phyloP scores from a whole-genome alignment of 1,140 invertebrate species.

The Ips typographus region DNA sequence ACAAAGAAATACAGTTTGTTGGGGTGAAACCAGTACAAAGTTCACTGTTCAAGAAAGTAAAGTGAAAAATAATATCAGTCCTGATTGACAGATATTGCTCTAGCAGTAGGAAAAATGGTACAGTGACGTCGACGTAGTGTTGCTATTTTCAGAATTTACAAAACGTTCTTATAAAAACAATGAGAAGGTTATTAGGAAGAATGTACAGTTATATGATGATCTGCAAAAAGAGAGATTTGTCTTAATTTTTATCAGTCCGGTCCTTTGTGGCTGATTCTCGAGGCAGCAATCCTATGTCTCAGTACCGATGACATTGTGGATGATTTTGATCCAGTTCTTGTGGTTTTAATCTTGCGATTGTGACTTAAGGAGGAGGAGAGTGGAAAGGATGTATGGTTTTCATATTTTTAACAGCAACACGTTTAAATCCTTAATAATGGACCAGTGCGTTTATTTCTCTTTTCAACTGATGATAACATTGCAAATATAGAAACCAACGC shows the following conservation, averaged over 20 bases:
- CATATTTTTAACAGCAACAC: slow-evolving; percentile 49
- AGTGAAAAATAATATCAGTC: slow-evolving; percentile 38
- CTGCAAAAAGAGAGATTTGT: slow-evolving; percentile 38
- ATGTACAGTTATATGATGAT: slow-evolving; percentile 48
- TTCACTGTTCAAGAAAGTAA: slow-evolving; percentile 34
- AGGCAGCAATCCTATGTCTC: slow-evolving; percentile 17
- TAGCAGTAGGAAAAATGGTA: slow-evolving; percentile 23
- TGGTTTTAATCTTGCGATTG: slow-evolving; percentile 37
- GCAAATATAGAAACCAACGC: slow-evolving; percentile 15
- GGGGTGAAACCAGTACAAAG: slow-evolving; percentile 37
- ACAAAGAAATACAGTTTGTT: slow-evolving; percentile 20
- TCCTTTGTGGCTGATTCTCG: slow-evolving; percentile 32
- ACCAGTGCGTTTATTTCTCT: slow-evolving; percentile 17
- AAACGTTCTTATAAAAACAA: slow-evolving; percentile 14
- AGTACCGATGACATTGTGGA: slow-evolving; percentile 34
- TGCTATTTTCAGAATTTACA: slow-evolving; percentile 49
- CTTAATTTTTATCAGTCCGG: slow-evolving; percentile 31
- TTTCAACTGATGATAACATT: not conserved
- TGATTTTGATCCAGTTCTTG: slow-evolving; percentile 36
- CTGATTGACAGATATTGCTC: slow-evolving; percentile 40
- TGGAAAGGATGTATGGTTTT: slow-evolving; percentile 30
- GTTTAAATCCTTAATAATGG: slow-evolving; percentile 10
- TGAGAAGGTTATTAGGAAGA: slow-evolving; percentile 38
- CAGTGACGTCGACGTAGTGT: slow-evolving; percentile 37
- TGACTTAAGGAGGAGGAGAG: slow-evolving; percentile 18